A percentile compares a stretch with the other conserved stretches of the same genome.
phyloP scores from a whole-genome alignment of 2,113 vertebrate genomes.

The Physeter macrocephalus region DNA sequence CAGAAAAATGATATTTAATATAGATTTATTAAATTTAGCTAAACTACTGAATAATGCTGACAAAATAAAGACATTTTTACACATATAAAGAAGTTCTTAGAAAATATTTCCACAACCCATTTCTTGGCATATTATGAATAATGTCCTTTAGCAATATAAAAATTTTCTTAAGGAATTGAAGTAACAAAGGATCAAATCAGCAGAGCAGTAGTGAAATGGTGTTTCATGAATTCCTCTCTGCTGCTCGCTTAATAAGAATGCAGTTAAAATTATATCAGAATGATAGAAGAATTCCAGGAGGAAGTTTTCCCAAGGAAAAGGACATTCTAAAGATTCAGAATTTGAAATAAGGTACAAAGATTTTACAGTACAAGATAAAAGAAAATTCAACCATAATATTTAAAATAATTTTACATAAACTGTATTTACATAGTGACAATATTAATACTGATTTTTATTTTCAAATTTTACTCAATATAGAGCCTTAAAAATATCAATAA shows the following conservation, averaged over 20 bases:
- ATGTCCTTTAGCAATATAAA: neutral
- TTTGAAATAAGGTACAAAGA: neutral
- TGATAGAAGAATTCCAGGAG: neutral
- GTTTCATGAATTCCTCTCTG: neutral
- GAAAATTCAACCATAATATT: neutral
- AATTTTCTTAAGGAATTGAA: neutral
- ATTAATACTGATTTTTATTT: neutral
- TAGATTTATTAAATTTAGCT: neutral
- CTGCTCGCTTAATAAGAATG: neutral
- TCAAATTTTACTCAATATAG: neutral
- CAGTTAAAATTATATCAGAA: neutral
- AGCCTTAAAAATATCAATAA: neutral
- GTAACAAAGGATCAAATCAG: neutral
- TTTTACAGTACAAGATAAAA: neutral
- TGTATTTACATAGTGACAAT: neutral
- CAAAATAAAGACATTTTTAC: neutral
- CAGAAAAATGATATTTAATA: neutral
- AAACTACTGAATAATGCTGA: neutral
- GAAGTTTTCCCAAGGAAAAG: neutral
- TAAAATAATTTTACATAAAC: neutral
- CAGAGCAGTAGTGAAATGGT: neutral
- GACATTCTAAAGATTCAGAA: neutral
- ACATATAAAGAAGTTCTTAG: neutral
- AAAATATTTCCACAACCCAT: neutral
- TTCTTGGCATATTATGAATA: neutral